Evolutionary conservation across 2,797 vertebrate genomes (phyloP), one percentile per base, ranked within the genome.

Genomic region (Cuniculus paca): DNA sequence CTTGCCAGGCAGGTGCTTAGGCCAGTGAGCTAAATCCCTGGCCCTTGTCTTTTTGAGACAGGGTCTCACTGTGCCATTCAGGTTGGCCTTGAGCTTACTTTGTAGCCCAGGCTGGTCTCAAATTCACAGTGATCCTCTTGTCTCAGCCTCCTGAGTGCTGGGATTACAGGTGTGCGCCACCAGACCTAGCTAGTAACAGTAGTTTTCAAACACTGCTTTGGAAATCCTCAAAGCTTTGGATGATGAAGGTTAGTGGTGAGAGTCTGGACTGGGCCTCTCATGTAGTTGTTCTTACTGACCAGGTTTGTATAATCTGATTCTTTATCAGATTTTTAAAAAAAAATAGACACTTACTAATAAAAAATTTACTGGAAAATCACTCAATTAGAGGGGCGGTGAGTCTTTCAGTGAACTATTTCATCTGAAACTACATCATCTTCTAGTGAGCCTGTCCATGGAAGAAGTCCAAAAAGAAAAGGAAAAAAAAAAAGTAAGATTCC

Each of bases 371-470:
- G 56, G 36, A 83, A 88, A 82, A 75, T 2, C 34, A 90, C 42
- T 54, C 42, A 91, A 87, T 24, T 74, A 65, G 28, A 54, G 34
- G 17, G 11, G 70, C 24, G 50, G 2, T 61, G 86, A 48, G 7
- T 61, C 50, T 94, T 94, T 60, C 24, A 63, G 17, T 74, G 50
- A 36, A 92, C 0, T 56, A 42, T 61, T 91, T 81, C 78, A 52
- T 88, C 79, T 61, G 78, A 95, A 95, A 75, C n/a, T 68, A 52
- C 8, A 16, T 34, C 34, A 80, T 81, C 36, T 86, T 85, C 34
- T 45, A 68, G 7, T 19, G 45, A 74, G 9, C 16, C 19, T 87
- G 52, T 91, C n/a, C 70, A 48, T 17, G 2, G 48, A 79, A 70
- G n/a, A n/a, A 87, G 24, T 52, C 65, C 31, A 20, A 24, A 42